Percentiles rank a stretch among this genome's conserved stretches.
phyloP scores from a whole-genome alignment of 2,888 invertebrate genomes.

The Sarcophaga caerulescens region DNA sequence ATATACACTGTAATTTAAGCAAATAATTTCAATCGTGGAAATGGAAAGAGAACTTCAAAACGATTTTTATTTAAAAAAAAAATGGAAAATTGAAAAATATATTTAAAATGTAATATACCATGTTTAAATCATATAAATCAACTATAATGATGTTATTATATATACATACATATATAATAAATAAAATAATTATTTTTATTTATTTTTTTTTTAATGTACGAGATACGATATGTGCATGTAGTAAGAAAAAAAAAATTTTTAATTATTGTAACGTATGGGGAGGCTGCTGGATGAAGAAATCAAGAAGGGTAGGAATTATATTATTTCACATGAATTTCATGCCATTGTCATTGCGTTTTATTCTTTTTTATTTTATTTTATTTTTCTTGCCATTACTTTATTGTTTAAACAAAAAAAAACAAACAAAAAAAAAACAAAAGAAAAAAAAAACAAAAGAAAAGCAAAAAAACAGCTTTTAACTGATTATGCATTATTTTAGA shows the following conservation, averaged over 20 bases:
- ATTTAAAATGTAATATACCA: background rate
- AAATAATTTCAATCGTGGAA: no score
- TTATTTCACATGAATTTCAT: background rate
- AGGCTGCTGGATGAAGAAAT: background rate
- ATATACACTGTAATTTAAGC: no score
- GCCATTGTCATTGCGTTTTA: background rate
- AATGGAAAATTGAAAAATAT: background rate
- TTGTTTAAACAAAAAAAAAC: background rate
- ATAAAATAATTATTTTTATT: no score
- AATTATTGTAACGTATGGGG: background rate
- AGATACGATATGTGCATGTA: background rate
- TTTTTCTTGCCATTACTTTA: no score
- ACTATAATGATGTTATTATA: background rate
- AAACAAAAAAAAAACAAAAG: no score
- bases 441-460: no score
- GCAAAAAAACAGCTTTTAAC: background rate
- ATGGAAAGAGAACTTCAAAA: background rate
- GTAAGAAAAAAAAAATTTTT: background rate
- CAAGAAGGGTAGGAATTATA: background rate
- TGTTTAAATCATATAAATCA: background rate
- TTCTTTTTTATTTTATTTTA: background rate
- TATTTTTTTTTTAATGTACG: no score
- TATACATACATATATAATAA: no score
- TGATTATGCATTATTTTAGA: constrained; percentile 1
- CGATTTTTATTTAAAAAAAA: background rate